These are phyloP conservation scores for Anagyrus pseudococci DNA, from an alignment of 2,888 invertebrate species.

Conservation along the genomic window DNA sequence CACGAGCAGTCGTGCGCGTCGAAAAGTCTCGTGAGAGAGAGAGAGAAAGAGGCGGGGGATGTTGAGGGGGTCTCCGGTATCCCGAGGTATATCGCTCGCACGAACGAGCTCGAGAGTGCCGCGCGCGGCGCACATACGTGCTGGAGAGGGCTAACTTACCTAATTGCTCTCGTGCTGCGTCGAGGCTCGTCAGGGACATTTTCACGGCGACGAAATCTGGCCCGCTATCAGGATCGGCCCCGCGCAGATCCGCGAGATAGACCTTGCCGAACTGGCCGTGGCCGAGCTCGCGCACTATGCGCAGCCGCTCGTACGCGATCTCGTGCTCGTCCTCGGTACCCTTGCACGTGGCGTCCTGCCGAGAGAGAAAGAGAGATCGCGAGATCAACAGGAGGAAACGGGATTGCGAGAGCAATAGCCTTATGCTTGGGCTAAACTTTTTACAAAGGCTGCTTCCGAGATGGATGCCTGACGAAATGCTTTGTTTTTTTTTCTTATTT, in stretches of 20 bases:
- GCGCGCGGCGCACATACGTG: neutral
- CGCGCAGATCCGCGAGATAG: slow-evolving; percentile 66
- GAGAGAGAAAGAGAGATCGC: neutral
- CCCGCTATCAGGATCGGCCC: neutral
- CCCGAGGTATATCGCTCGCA: neutral
- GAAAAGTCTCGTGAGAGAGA: too few relatives aligned
- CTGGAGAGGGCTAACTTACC: slow-evolving; percentile 12
- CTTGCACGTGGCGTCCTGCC: slow-evolving; percentile 40
- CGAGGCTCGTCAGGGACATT: slow-evolving; percentile 43
- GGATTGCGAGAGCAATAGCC: neutral
- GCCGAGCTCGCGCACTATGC: slow-evolving; percentile 68
- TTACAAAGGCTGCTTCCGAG: too few relatives aligned
- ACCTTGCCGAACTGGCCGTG: slow-evolving; percentile 81
- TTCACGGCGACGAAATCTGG: slow-evolving; percentile 50
- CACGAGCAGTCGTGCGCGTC: too few relatives aligned
- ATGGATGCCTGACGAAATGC: too few relatives aligned
- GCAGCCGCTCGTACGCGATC: slow-evolving; percentile 63
- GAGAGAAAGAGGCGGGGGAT: too few relatives aligned
- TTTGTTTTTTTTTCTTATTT: too few relatives aligned
- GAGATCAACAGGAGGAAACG: too few relatives aligned
- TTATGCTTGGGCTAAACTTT: too few relatives aligned
- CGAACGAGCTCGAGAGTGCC: neutral
- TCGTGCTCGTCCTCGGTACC: slow-evolving; percentile 63
- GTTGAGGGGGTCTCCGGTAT: neutral
- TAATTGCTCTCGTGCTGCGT: slow-evolving; percentile 28